phyloP scores from a whole-genome alignment of 2,113 vertebrate genomes.

The Platanista minor region DNA sequence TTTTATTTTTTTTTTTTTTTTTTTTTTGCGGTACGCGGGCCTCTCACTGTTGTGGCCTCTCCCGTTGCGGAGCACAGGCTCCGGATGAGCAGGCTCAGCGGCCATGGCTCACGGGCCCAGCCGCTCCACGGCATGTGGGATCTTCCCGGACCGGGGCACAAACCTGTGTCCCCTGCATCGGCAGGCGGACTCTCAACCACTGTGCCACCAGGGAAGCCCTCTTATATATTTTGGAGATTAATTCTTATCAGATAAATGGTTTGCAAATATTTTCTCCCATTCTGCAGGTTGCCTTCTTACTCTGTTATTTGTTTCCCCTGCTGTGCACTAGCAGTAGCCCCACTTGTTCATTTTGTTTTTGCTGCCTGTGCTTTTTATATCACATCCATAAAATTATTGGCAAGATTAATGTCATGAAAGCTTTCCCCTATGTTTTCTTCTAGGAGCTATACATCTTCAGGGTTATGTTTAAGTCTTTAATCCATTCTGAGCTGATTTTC shows the following conservation, averaged over 20 bases:
- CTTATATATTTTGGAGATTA: neutral
- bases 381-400: neutral
- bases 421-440: neutral
- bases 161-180: too few relatives aligned
- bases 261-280: neutral
- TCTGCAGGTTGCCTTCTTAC: neutral
- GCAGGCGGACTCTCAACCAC: too few relatives aligned
- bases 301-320: neutral
- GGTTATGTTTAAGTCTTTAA: neutral
- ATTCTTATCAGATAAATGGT: neutral
- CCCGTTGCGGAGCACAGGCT: too few relatives aligned
- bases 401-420: neutral
- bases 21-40: too few relatives aligned
- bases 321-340: neutral
- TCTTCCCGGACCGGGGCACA: too few relatives aligned
- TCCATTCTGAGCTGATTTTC: neutral
- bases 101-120: too few relatives aligned
- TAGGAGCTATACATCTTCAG: neutral
- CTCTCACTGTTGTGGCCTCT: too few relatives aligned
- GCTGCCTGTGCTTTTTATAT: neutral
- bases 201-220: too few relatives aligned
- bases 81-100: accelerated
- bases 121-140: too few relatives aligned
- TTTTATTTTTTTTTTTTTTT: too few relatives aligned
- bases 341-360: neutral